These are phyloP conservation scores for Eulemur coronatus DNA, from an alignment of 2,797 vertebrate genomes.

Conservation along the genomic window DNA sequence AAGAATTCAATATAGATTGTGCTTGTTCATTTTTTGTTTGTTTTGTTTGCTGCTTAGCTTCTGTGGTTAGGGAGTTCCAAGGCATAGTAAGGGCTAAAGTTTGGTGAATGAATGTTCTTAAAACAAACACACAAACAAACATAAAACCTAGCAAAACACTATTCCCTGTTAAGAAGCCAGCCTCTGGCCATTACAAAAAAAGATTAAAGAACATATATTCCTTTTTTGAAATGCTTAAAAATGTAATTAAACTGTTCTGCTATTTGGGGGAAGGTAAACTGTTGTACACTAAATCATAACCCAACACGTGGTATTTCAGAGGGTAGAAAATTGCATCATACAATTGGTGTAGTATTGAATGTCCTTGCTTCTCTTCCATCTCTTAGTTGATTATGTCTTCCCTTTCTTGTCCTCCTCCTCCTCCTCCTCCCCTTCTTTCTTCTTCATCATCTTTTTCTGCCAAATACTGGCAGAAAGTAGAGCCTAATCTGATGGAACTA, in stretches of 20 bases:
- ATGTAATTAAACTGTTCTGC: neutral
- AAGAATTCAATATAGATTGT: neutral
- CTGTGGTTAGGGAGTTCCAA: neutral
- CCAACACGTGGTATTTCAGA: neutral
- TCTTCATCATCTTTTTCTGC: neutral
- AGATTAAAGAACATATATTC: neutral
- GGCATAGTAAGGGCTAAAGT: neutral
- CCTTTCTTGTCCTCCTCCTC: too few relatives aligned
- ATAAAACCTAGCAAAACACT: neutral
- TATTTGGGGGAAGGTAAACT: neutral
- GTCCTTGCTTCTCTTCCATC: neutral
- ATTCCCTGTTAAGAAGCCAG: neutral
- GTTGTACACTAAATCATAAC: neutral
- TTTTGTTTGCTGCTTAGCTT: fast-evolving
- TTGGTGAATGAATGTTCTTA: neutral
- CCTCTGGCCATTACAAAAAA: neutral
- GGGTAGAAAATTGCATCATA: fast-evolving
- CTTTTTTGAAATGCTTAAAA: neutral
- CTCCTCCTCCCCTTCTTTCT: neutral
- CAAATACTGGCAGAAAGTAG: neutral
- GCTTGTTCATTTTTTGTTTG: fast-evolving
- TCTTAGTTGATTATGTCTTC: neutral
- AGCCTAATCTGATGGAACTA: neutral
- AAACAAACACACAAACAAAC: neutral
- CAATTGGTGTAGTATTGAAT: neutral